Evolutionary conservation across 2,888 invertebrate species (phyloP).

Genomic region (Agrochola lota): DNA sequence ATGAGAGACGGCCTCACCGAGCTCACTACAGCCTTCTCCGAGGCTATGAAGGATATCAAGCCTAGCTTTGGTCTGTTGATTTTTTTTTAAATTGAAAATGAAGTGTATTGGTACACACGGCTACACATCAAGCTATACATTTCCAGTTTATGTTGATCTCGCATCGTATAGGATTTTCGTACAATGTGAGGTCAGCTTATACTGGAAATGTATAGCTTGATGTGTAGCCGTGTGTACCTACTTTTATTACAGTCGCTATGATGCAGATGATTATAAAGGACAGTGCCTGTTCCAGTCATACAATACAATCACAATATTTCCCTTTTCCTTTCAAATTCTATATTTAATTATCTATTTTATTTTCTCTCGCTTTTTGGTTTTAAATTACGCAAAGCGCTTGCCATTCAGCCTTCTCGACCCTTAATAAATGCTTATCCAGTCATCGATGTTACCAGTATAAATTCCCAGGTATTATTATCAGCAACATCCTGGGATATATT

Average conservation of each 20-base stretch:
- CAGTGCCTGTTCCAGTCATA: not conserved
- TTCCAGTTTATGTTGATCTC: no score
- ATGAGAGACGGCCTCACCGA: slow-evolving; percentile 23
- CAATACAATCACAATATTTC: not conserved
- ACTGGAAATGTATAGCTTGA: no score
- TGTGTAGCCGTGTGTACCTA: no score
- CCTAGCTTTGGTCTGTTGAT: slow-evolving; percentile 42
- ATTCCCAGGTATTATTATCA: not conserved
- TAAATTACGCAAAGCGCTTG: not conserved
- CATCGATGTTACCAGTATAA: not conserved
- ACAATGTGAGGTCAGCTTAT: no score
- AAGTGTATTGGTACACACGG: not conserved
- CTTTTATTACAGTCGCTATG: not conserved
- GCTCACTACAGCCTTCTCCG: slow-evolving; percentile 24
- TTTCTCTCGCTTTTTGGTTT: not conserved
- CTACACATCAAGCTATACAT: no score
- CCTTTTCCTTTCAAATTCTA: not conserved
- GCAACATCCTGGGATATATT: not conserved
- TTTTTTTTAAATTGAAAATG: no score
- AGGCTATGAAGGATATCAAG: slow-evolving; percentile 40
- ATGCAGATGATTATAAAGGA: not conserved
- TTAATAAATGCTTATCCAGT: not conserved
- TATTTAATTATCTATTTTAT: not conserved
- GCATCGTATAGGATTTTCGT: no score
- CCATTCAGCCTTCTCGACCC: not conserved